These are phyloP conservation scores for Spea bombifrons DNA, from an alignment of 2,113 vertebrate genomes.

Conservation along the genomic window DNA sequence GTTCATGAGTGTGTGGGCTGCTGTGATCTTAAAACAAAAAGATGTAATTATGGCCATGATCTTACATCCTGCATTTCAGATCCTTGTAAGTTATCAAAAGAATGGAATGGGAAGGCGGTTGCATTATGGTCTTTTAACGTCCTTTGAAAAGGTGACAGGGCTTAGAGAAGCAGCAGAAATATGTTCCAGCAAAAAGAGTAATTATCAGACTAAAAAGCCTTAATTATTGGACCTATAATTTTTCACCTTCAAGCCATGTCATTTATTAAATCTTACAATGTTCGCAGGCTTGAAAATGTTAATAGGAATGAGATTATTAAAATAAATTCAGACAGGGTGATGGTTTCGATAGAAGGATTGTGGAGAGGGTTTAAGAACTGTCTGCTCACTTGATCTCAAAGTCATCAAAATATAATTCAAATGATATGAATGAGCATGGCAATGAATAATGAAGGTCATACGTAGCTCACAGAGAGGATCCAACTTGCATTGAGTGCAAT, in stretches of 20 bases:
- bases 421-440: not conserved
- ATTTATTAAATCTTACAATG: slow-evolving; percentile 10
- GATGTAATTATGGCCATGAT: not conserved
- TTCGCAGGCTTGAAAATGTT: slow-evolving; percentile 3
- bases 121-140: slow-evolving; percentile 8
- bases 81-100: not conserved
- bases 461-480: not conserved
- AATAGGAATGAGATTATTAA: slow-evolving; percentile 23
- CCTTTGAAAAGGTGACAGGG: slow-evolving; percentile 27
- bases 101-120: slow-evolving; percentile 3
- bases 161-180: not conserved
- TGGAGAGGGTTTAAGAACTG: not conserved
- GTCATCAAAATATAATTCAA: not conserved
- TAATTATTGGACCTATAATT: slow-evolving; percentile 22
- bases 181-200: slow-evolving; percentile 12
- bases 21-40: not conserved
- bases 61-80: not conserved
- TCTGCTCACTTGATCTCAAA: not conserved
- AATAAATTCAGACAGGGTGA: not conserved
- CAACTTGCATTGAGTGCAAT: too few species aligned
- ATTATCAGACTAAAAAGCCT: slow-evolving; percentile 23
- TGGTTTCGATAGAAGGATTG: not conserved
- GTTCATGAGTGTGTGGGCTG: not conserved
- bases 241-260: slow-evolving; percentile 17
- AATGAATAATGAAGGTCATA: not conserved